phyloP scores from a whole-genome alignment of 2,797 vertebrate genomes.

The Australoheros facetus region DNA sequence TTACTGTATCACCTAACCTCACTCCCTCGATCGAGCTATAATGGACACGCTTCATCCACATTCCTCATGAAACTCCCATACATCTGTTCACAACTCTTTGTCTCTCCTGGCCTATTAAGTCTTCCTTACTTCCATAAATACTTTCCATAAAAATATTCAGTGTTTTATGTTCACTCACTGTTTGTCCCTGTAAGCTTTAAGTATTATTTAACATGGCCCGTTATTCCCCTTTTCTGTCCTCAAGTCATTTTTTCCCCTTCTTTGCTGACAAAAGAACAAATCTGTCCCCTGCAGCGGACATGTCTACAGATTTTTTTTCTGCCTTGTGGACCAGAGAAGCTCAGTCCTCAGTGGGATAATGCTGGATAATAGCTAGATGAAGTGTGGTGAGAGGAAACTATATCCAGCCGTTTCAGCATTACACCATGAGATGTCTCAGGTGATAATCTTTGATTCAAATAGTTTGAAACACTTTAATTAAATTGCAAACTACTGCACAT shows the following conservation, averaged over 20 bases:
- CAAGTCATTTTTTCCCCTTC: slow-evolving; percentile 16
- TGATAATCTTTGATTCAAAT: not conserved
- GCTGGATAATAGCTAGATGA: slow-evolving; percentile 32
- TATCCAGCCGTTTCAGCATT: slow-evolving; percentile 6
- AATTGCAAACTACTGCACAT: not conserved
- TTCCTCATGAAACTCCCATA: slow-evolving; percentile 2
- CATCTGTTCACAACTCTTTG: slow-evolving; percentile 20
- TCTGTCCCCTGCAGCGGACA: slow-evolving; percentile 39
- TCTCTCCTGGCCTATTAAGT: slow-evolving; percentile 7
- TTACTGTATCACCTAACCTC: not conserved
- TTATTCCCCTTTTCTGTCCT: slow-evolving; percentile 21
- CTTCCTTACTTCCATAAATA: slow-evolving; percentile 15
- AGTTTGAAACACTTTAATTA: not conserved
- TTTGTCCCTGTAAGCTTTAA: not conserved
- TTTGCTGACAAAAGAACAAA: slow-evolving; percentile 32
- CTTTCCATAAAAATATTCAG: not conserved
- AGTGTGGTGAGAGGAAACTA: slow-evolving; percentile 19
- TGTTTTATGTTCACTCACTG: not conserved
- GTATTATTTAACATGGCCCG: slow-evolving; percentile 20
- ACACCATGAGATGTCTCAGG: slow-evolving; percentile 6
- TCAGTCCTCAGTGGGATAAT: slow-evolving; percentile 35
- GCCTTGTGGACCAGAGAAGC: slow-evolving; percentile 22
- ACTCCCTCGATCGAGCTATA: not conserved
- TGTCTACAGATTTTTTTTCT: slow-evolving; percentile 42
- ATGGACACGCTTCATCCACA: slow-evolving; percentile 26